phyloP scores from a whole-genome alignment of 2,797 vertebrate genomes.

The Iguana delicatissima region DNA sequence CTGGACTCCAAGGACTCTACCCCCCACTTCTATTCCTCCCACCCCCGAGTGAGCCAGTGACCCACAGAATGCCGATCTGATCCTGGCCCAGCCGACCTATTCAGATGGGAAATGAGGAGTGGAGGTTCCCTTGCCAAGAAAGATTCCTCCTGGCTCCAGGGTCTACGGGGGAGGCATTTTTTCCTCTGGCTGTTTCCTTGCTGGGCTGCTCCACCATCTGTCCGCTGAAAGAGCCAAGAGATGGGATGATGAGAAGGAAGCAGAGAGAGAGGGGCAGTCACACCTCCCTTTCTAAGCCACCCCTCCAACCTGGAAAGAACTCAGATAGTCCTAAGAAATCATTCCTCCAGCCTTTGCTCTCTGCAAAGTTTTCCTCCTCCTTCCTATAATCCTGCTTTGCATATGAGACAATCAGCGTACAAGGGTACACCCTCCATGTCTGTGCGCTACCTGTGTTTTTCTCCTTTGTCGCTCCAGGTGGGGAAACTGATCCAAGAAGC shows the following conservation, averaged over 20 bases:
- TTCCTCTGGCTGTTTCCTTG: conserved; percentile 45
- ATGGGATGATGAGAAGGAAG: background rate
- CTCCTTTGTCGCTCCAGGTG: conserved; percentile 84
- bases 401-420: no score
- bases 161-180: conserved; percentile 70
- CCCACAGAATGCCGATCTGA: conserved; percentile 61
- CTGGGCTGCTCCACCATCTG: conserved; percentile 55
- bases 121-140: conserved; percentile 71
- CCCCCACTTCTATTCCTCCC: conserved; percentile 33
- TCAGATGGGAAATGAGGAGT: conserved; percentile 73
- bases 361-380: conserved; percentile 38
- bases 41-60: no score
- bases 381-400: no score
- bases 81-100: conserved; percentile 69
- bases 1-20: conserved; percentile 63
- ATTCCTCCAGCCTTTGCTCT: conserved; percentile 48
- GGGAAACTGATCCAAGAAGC: conserved; percentile 99
- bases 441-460: conserved; percentile 19
- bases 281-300: conserved; percentile 72
- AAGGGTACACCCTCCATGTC: no score
- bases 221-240: conserved; percentile 59
- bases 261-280: background rate
- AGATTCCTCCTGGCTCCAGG: conserved; percentile 71
- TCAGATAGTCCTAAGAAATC: conserved; percentile 50
- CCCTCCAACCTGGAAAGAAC: conserved; percentile 53